These are phyloP conservation scores for Cepphus grylle DNA, from an alignment of 2,113 vertebrate species.

Conservation along the genomic window DNA sequence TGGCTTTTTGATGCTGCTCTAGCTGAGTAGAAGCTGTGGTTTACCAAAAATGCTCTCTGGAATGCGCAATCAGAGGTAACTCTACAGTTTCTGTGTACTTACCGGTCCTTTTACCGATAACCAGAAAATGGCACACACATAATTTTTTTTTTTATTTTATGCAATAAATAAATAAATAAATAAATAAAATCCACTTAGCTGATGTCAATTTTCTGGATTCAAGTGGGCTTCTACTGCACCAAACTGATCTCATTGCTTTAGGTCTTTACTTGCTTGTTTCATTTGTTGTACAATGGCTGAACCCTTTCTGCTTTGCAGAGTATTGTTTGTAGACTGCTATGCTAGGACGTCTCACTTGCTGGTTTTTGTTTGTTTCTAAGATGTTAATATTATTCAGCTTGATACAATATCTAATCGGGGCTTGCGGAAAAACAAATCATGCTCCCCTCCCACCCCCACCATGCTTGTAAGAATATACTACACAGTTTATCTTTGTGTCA, in stretches of 20 bases:
- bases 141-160: neutral
- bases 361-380: neutral
- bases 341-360: neutral
- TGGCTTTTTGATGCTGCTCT: neutral
- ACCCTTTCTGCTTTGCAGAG: neutral
- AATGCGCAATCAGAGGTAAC: neutral
- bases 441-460: rapidly evolving
- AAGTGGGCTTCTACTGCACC: neutral
- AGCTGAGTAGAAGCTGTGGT: neutral
- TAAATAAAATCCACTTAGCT: neutral
- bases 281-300: neutral
- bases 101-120: neutral
- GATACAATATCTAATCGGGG: neutral
- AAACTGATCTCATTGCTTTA: neutral
- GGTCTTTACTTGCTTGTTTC: neutral
- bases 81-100: neutral
- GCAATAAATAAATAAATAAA: neutral
- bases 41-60: neutral
- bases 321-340: neutral
- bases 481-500: neutral
- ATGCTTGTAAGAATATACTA: neutral
- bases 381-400: neutral
- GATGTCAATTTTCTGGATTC: neutral
- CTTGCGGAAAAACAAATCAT: neutral
- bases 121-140: neutral